Evolutionary conservation across 2,113 vertebrate genomes (phyloP).

Genomic region (Petrocephalus microphthalmus): DNA sequence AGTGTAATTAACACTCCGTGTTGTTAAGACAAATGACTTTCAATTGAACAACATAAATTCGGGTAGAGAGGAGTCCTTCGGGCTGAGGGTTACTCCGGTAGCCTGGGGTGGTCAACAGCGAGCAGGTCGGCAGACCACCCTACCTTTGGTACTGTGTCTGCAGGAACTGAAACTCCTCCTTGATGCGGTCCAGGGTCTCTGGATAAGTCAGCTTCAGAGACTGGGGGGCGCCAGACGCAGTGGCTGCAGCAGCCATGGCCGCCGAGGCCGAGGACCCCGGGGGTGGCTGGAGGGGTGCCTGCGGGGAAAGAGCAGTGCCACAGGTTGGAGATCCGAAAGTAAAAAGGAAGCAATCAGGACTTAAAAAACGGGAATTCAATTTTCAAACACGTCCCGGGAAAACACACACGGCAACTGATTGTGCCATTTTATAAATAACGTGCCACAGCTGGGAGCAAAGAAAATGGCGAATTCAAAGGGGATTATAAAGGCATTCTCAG

Average conservation of each 20-base stretch:
- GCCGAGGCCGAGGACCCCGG: conserved; percentile 67
- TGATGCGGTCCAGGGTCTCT: conserved; percentile 84
- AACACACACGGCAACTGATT: neutral
- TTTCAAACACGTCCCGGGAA: neutral
- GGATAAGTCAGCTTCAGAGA: conserved; percentile 85
- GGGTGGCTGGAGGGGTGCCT: conserved; percentile 66
- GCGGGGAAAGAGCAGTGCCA: conserved; percentile 12
- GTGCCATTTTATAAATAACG: too few relatives aligned
- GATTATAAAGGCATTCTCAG: neutral
- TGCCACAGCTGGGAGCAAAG: neutral
- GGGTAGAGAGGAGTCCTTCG: neutral
- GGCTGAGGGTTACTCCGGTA: neutral
- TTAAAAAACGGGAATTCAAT: neutral
- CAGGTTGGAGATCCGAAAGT: neutral
- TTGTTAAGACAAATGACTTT: neutral
- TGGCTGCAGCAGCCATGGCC: conserved; percentile 58
- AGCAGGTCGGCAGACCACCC: neutral
- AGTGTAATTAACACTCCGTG: neutral
- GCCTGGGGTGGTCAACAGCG: neutral
- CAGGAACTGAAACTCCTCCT: conserved; percentile 88
- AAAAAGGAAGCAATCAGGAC: neutral
- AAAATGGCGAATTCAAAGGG: neutral
- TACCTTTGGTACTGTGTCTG: conserved; percentile 90
- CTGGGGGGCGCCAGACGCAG: conserved; percentile 68
- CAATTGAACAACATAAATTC: neutral